Conservation (phyloP, 2,113 vertebrate species). For the Mormoops blainvillei region DNA sequence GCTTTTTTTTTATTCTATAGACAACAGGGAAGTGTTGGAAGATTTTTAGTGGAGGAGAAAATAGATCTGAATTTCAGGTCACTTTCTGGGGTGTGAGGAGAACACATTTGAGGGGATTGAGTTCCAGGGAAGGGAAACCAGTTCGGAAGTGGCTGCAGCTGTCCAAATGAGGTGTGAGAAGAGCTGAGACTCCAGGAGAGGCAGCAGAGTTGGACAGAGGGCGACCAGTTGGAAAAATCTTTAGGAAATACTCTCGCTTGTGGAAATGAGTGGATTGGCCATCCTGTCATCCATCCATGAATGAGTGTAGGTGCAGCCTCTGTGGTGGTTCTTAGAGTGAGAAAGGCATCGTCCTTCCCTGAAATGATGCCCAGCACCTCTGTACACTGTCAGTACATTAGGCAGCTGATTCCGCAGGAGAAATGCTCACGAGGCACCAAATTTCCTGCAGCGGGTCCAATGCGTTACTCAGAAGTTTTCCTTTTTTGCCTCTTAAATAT, state of each 20-base stretch:
- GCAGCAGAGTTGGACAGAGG: not conserved
- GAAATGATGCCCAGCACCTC: not conserved
- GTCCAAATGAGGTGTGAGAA: not conserved
- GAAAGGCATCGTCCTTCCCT: not conserved
- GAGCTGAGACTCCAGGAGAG: not conserved
- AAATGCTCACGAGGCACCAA: not conserved
- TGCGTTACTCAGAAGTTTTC: conserved; percentile 35
- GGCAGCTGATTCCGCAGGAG: not conserved
- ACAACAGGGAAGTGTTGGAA: not conserved
- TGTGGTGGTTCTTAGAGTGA: not conserved
- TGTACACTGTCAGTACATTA: conserved; percentile 7
- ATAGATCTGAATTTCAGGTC: not conserved
- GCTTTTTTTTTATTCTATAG: not conserved
- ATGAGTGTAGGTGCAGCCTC: not conserved
- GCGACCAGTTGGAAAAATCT: not conserved
- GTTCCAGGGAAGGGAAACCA: not conserved
- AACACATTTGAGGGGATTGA: not conserved
- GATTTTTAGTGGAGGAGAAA: not conserved
- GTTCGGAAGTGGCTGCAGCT: not conserved
- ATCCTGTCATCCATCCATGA: not conserved
- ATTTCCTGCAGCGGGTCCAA: conserved; percentile 36
- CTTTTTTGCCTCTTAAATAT: conserved; percentile 58
- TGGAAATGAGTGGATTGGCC: not conserved
- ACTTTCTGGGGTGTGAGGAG: not conserved
- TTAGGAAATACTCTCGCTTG: not conserved